Evolutionary conservation across 2,888 invertebrate species (phyloP).

Genomic region (Oligia strigilis): DNA sequence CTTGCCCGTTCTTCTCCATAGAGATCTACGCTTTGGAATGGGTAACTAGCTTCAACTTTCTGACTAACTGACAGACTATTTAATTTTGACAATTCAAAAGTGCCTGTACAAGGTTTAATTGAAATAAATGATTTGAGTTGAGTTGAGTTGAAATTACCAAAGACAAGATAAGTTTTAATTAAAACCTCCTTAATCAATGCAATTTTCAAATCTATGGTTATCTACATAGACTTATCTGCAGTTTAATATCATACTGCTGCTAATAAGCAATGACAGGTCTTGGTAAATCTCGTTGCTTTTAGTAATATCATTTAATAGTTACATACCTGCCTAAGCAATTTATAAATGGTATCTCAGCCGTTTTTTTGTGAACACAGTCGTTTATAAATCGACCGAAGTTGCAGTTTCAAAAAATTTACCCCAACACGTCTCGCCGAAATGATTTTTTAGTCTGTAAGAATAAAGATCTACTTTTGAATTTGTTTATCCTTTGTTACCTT

Average conservation of each 20-base stretch:
- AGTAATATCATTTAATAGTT: conserved; percentile 17
- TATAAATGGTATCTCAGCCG: neutral
- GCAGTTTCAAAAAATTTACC: neutral
- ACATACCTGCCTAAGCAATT: neutral
- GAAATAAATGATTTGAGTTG: too few relatives aligned
- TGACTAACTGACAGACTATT: too few relatives aligned
- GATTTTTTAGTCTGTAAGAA: neutral
- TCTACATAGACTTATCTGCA: conserved; percentile 26
- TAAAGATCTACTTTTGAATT: neutral
- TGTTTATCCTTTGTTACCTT: neutral
- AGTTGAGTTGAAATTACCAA: too few relatives aligned
- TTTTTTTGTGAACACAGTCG: neutral
- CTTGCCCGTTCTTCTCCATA: too few relatives aligned
- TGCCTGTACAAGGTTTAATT: too few relatives aligned
- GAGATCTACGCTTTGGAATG: too few relatives aligned
- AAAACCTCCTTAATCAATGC: conserved; percentile 25
- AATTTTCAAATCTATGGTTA: conserved; percentile 33
- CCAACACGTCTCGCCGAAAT: too few relatives aligned
- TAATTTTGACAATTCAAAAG: too few relatives aligned
- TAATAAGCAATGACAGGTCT: conserved; percentile 34
- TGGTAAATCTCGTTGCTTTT: neutral
- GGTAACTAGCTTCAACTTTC: too few relatives aligned
- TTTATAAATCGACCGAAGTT: neutral
- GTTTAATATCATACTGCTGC: conserved; percentile 20
- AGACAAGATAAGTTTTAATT: conserved; percentile 37